These are phyloP conservation scores for Phycodurus eques DNA, from an alignment of 2,113 vertebrate species.

Conservation along the genomic window DNA sequence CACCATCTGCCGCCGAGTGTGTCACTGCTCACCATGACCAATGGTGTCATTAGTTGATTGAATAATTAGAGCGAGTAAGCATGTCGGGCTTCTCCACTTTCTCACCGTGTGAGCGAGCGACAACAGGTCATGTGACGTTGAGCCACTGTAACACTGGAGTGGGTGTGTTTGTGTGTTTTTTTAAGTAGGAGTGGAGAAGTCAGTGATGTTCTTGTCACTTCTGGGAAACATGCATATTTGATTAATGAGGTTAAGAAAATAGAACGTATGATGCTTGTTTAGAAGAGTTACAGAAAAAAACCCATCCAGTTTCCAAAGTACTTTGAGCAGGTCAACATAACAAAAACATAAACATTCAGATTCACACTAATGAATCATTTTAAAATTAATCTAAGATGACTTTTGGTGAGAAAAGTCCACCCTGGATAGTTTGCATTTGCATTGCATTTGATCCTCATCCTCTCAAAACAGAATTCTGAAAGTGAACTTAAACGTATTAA, in stretches of 20 bases:
- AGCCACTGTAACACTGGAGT: background rate
- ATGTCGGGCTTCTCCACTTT: slow-evolving; percentile 49
- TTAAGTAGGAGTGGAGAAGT: background rate
- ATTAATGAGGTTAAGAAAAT: background rate
- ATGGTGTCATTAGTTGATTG: slow-evolving; percentile 75
- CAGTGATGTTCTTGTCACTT: background rate
- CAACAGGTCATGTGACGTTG: background rate
- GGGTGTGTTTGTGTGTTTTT: background rate
- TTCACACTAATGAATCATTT: too few species aligned
- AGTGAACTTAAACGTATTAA: slow-evolving; percentile 6
- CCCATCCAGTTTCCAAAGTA: background rate
- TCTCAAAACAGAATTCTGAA: background rate
- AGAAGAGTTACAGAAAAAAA: background rate
- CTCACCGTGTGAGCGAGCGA: slow-evolving; percentile 12
- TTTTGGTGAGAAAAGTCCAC: too few species aligned
- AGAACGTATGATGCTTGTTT: background rate
- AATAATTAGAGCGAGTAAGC: slow-evolving; percentile 68
- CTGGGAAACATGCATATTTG: background rate
- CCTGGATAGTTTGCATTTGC: background rate
- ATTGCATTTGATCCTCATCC: too few species aligned
- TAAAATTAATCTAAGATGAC: too few species aligned
- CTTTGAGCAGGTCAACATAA: background rate
- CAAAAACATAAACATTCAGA: too few species aligned
- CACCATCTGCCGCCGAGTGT: slow-evolving; percentile 70
- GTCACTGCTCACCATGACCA: slow-evolving; percentile 72